phyloP scores from a whole-genome alignment of 2,888 invertebrate species.

The Metacarcinus magister region DNA sequence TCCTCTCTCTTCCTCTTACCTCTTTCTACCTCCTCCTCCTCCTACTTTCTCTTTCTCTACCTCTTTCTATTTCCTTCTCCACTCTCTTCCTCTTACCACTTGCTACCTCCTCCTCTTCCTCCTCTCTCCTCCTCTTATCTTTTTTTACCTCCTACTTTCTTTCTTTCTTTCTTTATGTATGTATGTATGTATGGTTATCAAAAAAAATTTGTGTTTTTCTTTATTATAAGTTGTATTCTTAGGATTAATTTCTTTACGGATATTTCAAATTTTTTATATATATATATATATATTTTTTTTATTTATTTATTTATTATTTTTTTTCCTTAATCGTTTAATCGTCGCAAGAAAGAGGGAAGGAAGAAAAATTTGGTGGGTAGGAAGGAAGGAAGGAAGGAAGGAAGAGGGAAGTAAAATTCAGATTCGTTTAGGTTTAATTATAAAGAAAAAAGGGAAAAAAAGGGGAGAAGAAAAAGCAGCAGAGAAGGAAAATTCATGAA shows the following conservation, averaged over 20 bases:
- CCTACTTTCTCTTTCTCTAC: neutral
- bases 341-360: no score
- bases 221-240: neutral
- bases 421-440: neutral
- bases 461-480: neutral
- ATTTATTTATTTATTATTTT: no score
- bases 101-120: neutral
- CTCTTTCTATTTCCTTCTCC: neutral
- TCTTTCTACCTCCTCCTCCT: neutral
- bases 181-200: no score
- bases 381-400: no score
- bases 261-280: no score
- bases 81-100: neutral
- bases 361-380: no score
- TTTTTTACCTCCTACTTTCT: neutral
- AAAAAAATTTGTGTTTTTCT: no score
- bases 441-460: neutral
- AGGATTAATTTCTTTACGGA: neutral
- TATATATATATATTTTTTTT: no score
- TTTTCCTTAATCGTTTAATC: no score
- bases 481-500: slow-evolving; percentile 5
- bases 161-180: neutral
- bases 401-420: neutral
- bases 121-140: neutral
- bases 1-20: neutral